phyloP scores from a whole-genome alignment of 2,888 invertebrate species.

The Pachycephus smyrnensis region DNA sequence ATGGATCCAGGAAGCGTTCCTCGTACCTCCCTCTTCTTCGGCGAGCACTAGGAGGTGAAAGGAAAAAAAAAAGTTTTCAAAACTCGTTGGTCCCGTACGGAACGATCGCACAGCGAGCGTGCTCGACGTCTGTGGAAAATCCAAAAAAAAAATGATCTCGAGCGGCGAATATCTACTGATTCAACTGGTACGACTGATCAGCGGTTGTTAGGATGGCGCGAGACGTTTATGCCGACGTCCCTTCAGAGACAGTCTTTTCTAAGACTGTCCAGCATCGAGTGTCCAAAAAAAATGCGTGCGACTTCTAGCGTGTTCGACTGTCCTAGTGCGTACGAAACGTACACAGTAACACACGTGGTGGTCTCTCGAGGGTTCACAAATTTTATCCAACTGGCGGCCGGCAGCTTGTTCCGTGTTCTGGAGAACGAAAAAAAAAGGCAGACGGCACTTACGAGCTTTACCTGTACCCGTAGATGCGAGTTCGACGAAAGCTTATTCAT shows the following conservation, averaged over 20 bases:
- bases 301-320: neutral
- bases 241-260: neutral
- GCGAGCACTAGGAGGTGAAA: neutral
- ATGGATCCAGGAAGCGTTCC: neutral
- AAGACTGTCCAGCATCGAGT: neutral
- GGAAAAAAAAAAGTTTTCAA: neutral
- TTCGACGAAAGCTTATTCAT: neutral
- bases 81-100: too few relatives aligned
- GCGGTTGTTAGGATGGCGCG: neutral
- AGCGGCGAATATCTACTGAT: neutral
- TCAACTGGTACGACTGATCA: neutral
- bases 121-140: too few relatives aligned
- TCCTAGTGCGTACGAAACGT: neutral
- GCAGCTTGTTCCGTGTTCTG: neutral
- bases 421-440: neutral
- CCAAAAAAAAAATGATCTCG: neutral
- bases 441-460: neutral
- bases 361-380: neutral
- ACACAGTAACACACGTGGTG: neutral
- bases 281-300: neutral
- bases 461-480: neutral
- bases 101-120: too few relatives aligned
- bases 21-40: neutral
- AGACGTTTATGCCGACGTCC: too few relatives aligned
- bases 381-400: neutral